These are phyloP conservation scores for Ecdyonurus torrentis DNA, from an alignment of 2,888 invertebrate species.

Conservation along the genomic window DNA sequence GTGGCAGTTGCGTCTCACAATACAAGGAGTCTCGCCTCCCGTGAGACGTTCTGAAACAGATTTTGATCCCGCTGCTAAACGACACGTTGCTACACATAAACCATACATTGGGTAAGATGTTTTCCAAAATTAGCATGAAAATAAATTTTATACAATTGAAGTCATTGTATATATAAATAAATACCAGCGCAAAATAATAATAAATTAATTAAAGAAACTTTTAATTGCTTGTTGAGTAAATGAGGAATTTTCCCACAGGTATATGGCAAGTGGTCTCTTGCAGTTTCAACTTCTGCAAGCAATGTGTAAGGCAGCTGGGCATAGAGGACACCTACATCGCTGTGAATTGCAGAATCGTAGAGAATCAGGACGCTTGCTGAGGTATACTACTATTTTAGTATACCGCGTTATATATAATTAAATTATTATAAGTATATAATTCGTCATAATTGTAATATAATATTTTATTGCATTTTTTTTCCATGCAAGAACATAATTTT, in stretches of 20 bases:
- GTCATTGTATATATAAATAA: background rate
- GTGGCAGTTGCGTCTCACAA: constrained; percentile 57
- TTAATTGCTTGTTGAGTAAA: constrained; percentile 4
- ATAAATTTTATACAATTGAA: too few relatives aligned
- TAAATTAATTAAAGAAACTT: constrained; percentile 2
- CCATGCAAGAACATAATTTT: too few relatives aligned
- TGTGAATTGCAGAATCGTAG: constrained; percentile 68
- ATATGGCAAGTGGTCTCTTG: constrained; percentile 63
- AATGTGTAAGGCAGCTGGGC: constrained; percentile 54
- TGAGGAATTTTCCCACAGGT: constrained; percentile 44
- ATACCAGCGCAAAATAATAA: constrained; percentile 22
- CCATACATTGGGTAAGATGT: constrained; percentile 32
- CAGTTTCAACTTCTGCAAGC: constrained; percentile 76
- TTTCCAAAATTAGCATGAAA: too few relatives aligned
- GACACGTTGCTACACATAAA: constrained; percentile 58
- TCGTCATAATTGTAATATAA: background rate
- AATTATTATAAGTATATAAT: background rate
- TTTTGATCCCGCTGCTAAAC: constrained; percentile 71
- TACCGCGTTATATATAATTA: background rate
- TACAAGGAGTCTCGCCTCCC: constrained; percentile 59
- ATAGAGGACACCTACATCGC: constrained; percentile 53
- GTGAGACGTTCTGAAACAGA: constrained; percentile 48
- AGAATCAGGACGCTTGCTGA: constrained; percentile 57
- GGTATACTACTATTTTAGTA: too few relatives aligned
- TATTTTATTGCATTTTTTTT: background rate